Evolutionary conservation across 2,113 vertebrate genomes (phyloP).

Genomic region (Phylloscopus trochiloides): DNA sequence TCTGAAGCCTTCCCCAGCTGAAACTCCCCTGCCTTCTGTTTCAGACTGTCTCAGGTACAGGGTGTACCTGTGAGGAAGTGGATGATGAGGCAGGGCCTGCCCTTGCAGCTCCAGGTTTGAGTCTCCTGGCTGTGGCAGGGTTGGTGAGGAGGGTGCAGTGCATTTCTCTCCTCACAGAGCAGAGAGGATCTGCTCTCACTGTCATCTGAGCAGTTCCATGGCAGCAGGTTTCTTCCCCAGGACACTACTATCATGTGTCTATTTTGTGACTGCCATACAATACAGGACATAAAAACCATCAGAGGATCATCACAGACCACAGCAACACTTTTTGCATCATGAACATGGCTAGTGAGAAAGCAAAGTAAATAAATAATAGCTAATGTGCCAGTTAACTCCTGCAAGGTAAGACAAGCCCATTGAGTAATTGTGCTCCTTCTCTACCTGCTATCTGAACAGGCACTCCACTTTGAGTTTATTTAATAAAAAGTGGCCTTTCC

Average conservation of each 20-base stretch:
- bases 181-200: neutral
- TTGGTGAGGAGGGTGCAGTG: neutral
- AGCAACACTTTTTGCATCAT: neutral
- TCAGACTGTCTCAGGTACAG: neutral
- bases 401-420: neutral
- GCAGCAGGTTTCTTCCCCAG: neutral
- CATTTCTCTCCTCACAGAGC: neutral
- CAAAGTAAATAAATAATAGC: neutral
- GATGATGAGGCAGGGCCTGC: neutral
- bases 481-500: neutral
- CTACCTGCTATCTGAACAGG: neutral
- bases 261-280: neutral
- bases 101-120: neutral
- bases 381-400: neutral
- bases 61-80: neutral
- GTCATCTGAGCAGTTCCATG: neutral
- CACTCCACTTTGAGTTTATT: neutral
- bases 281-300: neutral
- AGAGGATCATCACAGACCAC: neutral
- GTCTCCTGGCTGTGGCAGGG: neutral
- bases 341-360: neutral
- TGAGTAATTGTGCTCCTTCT: neutral
- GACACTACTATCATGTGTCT: neutral
- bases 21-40: neutral
- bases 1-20: neutral